phyloP scores from a whole-genome alignment of 1,140 invertebrate species.

The Antheraea pernyi region DNA sequence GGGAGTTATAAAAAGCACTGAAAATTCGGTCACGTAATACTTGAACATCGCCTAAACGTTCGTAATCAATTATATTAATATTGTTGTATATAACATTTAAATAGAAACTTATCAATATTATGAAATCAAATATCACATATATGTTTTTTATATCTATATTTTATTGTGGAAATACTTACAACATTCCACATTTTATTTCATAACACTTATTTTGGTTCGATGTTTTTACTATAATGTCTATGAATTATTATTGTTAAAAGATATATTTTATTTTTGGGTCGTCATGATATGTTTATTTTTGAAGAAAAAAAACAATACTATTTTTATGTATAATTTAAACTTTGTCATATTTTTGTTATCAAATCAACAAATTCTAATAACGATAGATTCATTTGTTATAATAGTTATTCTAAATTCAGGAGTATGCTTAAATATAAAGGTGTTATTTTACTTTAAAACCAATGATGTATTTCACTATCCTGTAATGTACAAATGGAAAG shows the following conservation, averaged over 20 bases:
- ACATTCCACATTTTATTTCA: slow-evolving; percentile 36
- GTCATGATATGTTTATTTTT: too few relatives aligned
- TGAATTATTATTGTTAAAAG: neutral
- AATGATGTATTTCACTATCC: too few relatives aligned
- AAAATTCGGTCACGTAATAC: too few relatives aligned
- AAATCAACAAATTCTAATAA: neutral
- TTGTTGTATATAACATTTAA: too few relatives aligned
- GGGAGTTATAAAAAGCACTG: too few relatives aligned
- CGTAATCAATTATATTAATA: too few relatives aligned
- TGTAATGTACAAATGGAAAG: neutral
- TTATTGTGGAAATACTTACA: slow-evolving; percentile 38
- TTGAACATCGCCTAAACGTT: too few relatives aligned
- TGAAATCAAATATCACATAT: neutral
- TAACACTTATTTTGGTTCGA: neutral
- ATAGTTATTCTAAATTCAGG: neutral
- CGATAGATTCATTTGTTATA: too few relatives aligned
- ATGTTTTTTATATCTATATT: slow-evolving; percentile 1
- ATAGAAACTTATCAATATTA: neutral
- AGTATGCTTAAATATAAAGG: neutral
- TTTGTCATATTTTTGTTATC: neutral
- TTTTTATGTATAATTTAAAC: neutral
- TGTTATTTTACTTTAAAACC: too few relatives aligned
- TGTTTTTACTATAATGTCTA: neutral
- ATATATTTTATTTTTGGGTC: too few relatives aligned
- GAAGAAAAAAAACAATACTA: slow-evolving; percentile 1